Base-by-base conservation (phyloP, 2,113 vertebrate genomes). In the Solea solea region DNA sequence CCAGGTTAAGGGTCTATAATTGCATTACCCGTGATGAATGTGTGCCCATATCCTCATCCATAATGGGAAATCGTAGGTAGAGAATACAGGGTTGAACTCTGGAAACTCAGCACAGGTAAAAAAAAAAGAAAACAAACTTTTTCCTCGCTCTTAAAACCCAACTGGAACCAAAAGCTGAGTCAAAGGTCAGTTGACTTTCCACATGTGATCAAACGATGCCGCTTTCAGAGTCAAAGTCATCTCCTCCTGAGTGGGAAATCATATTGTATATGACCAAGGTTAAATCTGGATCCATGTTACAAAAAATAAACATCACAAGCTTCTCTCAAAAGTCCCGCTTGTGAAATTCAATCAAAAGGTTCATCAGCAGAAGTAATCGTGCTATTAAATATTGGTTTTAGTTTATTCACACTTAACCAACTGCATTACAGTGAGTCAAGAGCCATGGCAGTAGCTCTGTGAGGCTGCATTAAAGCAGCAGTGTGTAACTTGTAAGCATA, bases 21-120 rank as follows among this genome's bases (percentile, higher is more conserved):
- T 80, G 63, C 70, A 62, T 51, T 40, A 49, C 55, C 66, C 65
- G 73, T 58, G 73, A 42, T 14, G 52, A 78, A 54, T 60, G 15
- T 54, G 42, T 51, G 66, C 40, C 34, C 66, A 74, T 9, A 69
- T 77, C 72, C 41, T 59, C 46, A 49, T 60, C 12, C 52, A 25
- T 71, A 74, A 81, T 77, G 48, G 63, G 66, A 79, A 83, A 74
- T 64, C 71, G 68, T 40, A 46, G 27, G 63, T 28, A 21, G 45
- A 64, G 69, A 70, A 46, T 16, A 51, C 39, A 41, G 54, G 63
- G 80, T 83, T 81, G 58, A 83, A 69, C 66, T 69, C 14, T 65
- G 21, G 52, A 11, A 59, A 46, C 59, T 55, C 52, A 64, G 52
- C 28, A 13, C 27, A 34, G 28, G 56, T 51, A 56, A 48, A 67